phyloP scores from a whole-genome alignment of 2,797 vertebrate genomes.

The Gephyroberyx darwinii region DNA sequence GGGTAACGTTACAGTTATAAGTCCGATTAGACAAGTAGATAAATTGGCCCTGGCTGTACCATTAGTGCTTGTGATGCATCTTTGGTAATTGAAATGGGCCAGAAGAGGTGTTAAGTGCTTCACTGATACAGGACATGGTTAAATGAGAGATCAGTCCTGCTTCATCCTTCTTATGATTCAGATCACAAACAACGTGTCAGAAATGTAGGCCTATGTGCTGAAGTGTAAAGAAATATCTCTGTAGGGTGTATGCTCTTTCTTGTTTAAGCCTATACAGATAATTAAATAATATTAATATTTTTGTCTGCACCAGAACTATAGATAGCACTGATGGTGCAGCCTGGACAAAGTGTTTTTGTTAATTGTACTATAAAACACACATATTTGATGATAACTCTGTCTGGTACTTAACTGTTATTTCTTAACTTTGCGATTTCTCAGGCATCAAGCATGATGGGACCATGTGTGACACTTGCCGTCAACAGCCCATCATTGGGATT shows the following conservation, averaged over 20 bases:
- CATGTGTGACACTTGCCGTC: constrained; percentile 99
- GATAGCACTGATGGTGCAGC: neutral
- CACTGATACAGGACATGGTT: neutral
- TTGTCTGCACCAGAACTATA: neutral
- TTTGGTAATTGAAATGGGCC: neutral
- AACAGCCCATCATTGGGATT: constrained; percentile 99
- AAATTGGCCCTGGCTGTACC: neutral
- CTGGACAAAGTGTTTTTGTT: neutral
- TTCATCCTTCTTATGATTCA: neutral
- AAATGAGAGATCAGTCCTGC: neutral
- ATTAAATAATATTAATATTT: neutral
- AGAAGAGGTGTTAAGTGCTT: neutral
- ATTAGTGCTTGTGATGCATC: no score
- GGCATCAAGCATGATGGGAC: constrained; percentile 99
- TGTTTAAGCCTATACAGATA: neutral
- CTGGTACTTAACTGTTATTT: neutral
- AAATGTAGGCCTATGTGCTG: no score
- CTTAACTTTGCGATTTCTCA: constrained; percentile 58
- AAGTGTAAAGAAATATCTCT: neutral
- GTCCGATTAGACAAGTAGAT: neutral
- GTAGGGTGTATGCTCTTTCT: neutral
- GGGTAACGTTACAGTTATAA: neutral
- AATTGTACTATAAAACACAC: neutral
- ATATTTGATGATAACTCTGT: constrained; percentile 10
- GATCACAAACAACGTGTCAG: neutral